A percentile compares a stretch with the other conserved stretches of the same genome.
phyloP scores from a whole-genome alignment of 2,113 vertebrate genomes.

The Baryphthengus martii region DNA sequence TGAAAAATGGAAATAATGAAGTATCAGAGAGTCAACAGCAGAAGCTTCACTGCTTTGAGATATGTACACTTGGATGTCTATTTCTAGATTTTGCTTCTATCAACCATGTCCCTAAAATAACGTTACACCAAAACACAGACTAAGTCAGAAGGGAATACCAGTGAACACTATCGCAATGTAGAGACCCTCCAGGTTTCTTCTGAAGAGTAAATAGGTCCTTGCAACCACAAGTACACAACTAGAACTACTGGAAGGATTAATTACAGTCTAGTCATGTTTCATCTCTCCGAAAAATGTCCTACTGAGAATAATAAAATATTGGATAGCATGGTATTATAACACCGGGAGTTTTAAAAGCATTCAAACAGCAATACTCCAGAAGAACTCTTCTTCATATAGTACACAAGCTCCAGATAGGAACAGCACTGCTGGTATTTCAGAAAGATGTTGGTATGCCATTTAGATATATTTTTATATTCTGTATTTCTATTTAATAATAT shows the following conservation, averaged over 20 bases:
- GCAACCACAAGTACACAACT: accelerated
- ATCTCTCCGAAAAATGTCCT: not conserved
- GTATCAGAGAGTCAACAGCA: not conserved
- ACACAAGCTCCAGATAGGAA: not conserved
- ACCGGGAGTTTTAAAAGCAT: not conserved
- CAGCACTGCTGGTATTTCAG: not conserved
- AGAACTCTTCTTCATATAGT: not conserved
- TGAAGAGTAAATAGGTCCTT: not conserved
- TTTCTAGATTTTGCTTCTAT: not conserved
- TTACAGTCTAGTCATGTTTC: not conserved
- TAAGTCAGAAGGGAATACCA: not conserved
- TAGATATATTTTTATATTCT: not conserved
- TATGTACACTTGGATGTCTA: not conserved
- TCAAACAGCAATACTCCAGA: not conserved
- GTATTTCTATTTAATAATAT: not conserved
- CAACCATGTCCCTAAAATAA: not conserved
- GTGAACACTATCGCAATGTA: not conserved
- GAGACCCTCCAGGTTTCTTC: not conserved
- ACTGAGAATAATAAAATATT: not conserved
- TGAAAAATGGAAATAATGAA: not conserved
- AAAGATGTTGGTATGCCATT: not conserved
- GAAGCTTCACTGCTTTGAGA: not conserved
- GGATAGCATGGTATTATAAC: not conserved
- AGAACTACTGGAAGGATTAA: not conserved
- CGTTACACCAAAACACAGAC: not conserved